Conservation (phyloP, 2,113 vertebrate genomes). For the Apaloderma vittatum region DNA sequence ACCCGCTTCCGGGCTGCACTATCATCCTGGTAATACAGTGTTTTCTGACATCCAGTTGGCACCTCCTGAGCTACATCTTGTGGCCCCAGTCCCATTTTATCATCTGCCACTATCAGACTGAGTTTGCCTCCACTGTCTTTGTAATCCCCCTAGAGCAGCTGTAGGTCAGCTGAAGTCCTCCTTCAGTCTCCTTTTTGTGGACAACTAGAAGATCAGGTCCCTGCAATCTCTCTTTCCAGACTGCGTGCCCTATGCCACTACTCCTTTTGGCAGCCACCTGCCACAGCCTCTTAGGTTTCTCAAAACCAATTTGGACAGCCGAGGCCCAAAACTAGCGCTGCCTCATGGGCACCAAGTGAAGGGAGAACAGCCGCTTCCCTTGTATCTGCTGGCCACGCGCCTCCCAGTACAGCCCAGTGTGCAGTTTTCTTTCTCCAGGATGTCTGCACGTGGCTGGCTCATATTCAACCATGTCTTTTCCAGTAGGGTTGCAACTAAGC, state of each 20-base stretch:
- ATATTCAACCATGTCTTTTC: background rate
- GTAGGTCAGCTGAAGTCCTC: background rate
- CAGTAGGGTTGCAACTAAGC: background rate
- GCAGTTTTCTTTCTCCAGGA: background rate
- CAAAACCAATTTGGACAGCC: background rate
- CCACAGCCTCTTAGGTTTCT: background rate
- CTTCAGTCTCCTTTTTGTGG: background rate
- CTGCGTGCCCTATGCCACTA: too few species aligned
- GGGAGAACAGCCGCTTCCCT: background rate
- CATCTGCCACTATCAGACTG: background rate
- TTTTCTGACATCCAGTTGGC: background rate
- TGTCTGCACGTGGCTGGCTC: accelerated
- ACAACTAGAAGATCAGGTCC: background rate
- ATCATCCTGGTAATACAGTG: background rate
- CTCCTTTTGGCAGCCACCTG: background rate
- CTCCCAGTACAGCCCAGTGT: background rate
- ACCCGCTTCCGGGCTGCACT: background rate
- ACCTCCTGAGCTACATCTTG: background rate
- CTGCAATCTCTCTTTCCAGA: background rate
- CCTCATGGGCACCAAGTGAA: background rate
- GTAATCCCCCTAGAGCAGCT: background rate
- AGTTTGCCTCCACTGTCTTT: background rate
- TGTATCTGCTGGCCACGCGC: background rate
- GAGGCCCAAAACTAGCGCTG: background rate
- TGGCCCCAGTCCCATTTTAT: background rate